Evolutionary conservation across 2,113 vertebrate species (phyloP).

Genomic region (Girardinichthys multiradiatus): DNA sequence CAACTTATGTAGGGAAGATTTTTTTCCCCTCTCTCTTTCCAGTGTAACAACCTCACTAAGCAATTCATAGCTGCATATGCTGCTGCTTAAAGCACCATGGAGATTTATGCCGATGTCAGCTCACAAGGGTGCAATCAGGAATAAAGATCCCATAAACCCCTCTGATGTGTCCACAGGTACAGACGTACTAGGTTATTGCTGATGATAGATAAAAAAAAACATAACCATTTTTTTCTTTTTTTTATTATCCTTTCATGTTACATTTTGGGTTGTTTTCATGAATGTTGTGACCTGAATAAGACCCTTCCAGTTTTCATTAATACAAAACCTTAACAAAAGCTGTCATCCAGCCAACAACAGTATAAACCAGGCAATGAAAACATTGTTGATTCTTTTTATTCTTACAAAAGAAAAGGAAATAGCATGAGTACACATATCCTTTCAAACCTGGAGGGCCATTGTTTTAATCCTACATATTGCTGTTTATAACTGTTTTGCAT

Average conservation of each 20-base stretch:
- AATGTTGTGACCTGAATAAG: slow-evolving; percentile 36
- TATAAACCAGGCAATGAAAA: slow-evolving; percentile 22
- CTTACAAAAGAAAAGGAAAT: slow-evolving; percentile 35
- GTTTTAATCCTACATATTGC: slow-evolving; percentile 71
- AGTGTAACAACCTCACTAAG: slow-evolving; percentile 75
- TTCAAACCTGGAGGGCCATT: slow-evolving; percentile 57
- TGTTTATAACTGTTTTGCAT: slow-evolving; percentile 65
- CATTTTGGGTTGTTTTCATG: slow-evolving; percentile 37
- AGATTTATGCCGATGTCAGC: slow-evolving; percentile 79
- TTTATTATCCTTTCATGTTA: slow-evolving; percentile 32
- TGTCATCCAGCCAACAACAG: slow-evolving; percentile 16
- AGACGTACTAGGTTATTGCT: slow-evolving; percentile 69
- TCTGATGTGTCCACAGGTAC: slow-evolving; percentile 80
- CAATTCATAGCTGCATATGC: slow-evolving; percentile 76
- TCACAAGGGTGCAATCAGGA: slow-evolving; percentile 80
- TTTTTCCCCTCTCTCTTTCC: slow-evolving; percentile 53
- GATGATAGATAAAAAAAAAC: slow-evolving; percentile 59
- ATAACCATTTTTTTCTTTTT: slow-evolving; percentile 44
- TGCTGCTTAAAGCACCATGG: slow-evolving; percentile 76
- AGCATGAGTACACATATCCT: slow-evolving; percentile 46
- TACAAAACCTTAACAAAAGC: slow-evolving; percentile 24
- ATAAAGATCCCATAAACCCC: slow-evolving; percentile 79
- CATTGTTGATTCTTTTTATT: slow-evolving; percentile 22
- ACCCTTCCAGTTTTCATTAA: slow-evolving; percentile 13
- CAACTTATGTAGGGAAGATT: slow-evolving; percentile 61